Evolutionary conservation across 2,888 invertebrate genomes (phyloP).

Genomic region (Eilema depressum): DNA sequence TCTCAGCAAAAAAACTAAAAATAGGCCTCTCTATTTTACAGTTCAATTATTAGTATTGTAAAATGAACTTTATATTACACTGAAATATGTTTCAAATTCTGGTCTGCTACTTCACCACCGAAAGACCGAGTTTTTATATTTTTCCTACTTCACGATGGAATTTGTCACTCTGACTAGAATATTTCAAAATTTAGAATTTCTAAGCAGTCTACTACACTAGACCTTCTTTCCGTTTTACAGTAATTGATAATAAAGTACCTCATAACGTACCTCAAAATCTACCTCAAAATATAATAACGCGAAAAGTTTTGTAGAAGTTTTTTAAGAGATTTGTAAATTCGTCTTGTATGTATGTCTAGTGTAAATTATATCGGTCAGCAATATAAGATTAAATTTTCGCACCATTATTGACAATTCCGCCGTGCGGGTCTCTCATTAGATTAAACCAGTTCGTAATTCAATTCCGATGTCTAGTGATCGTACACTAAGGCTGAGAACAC

Average conservation of each 20-base stretch:
- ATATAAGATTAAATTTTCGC: neutral
- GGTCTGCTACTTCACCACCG: neutral
- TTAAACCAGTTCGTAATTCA: neutral
- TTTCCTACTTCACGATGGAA: neutral
- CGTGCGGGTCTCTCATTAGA: conserved; percentile 19
- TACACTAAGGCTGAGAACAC: neutral
- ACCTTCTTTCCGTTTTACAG: neutral
- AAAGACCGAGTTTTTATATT: neutral
- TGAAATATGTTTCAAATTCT: neutral
- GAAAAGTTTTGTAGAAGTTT: neutral
- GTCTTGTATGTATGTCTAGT: neutral
- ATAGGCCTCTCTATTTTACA: conserved; percentile 1
- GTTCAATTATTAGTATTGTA: neutral
- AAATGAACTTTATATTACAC: neutral
- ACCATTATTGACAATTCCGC: neutral
- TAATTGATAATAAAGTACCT: neutral
- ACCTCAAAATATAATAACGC: neutral
- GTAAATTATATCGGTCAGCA: neutral
- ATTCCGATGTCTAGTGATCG: neutral
- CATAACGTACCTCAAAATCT: neutral
- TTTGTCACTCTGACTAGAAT: neutral
- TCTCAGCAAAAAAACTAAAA: neutral
- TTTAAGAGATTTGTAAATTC: neutral
- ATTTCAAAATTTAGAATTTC: neutral
- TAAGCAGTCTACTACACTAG: neutral